Percentiles rank a stretch among this genome's conserved stretches.
Evolutionary conservation across 2,797 vertebrate species (phyloP).

Genomic region (Cryptoprocta ferox): DNA sequence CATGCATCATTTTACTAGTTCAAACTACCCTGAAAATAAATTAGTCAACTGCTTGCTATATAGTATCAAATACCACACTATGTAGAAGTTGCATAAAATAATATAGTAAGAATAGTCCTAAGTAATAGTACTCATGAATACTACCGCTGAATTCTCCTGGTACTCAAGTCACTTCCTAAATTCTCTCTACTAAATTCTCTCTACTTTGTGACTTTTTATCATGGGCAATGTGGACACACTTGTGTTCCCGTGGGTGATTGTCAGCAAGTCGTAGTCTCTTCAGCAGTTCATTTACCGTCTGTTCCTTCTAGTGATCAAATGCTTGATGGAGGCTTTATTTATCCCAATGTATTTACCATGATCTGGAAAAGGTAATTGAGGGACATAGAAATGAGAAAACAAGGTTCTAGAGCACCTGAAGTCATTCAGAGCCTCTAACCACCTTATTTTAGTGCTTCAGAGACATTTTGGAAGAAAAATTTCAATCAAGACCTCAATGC

Average conservation of each 20-base stretch:
- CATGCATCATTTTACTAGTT: neutral
- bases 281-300: neutral
- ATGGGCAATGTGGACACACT: neutral
- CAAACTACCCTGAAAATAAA: neutral
- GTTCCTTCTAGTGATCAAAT: neutral
- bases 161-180: neutral
- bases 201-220: neutral
- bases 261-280: neutral
- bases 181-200: neutral
- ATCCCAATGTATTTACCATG: neutral
- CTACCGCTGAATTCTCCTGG: neutral
- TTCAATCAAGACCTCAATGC: neutral
- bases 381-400: neutral
- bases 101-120: neutral
- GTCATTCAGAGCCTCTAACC: neutral
- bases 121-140: neutral
- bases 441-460: neutral
- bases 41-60: neutral
- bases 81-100: neutral
- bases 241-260: neutral
- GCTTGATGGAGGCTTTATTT: neutral
- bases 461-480: neutral
- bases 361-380: neutral
- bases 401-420: neutral
- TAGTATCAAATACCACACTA: neutral